These are phyloP conservation scores for Potorous gilbertii DNA, from an alignment of 2,797 vertebrate species.

Conservation along the genomic window DNA sequence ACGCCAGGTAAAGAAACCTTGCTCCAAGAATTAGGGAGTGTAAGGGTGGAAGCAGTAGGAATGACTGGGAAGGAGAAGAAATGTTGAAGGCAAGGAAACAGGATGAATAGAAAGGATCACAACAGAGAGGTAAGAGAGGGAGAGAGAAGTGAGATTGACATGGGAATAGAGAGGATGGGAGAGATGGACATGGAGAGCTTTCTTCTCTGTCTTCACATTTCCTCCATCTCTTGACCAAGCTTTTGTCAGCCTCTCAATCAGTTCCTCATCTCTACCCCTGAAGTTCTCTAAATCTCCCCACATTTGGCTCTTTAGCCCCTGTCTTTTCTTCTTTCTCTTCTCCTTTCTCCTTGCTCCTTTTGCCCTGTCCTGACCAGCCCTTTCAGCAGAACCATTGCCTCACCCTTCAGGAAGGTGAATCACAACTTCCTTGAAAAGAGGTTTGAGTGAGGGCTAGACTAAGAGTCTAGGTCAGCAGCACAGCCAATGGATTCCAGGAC, in stretches of 20 bases:
- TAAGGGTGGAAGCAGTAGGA: too few species aligned
- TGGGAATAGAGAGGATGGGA: too few species aligned
- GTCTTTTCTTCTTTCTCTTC: not conserved
- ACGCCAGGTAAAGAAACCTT: too few species aligned
- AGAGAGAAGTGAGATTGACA: too few species aligned
- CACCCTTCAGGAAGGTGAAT: not conserved
- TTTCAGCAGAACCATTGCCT: not conserved
- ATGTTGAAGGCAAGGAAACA: too few species aligned
- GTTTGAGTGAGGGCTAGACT: not conserved
- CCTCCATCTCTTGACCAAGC: not conserved
- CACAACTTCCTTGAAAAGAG: conserved; percentile 18
- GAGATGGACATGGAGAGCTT: not conserved
- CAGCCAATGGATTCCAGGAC: not conserved
- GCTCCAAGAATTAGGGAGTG: too few species aligned
- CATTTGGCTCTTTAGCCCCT: not conserved
- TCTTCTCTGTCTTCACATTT: not conserved
- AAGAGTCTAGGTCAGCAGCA: not conserved
- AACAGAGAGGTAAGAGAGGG: too few species aligned
- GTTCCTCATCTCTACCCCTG: not conserved
- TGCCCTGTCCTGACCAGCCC: not conserved
- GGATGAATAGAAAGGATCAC: too few species aligned
- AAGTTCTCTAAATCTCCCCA: not conserved
- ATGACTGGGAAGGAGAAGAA: too few species aligned
- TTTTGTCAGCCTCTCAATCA: not conserved
- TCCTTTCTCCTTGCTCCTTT: not conserved